Evolutionary conservation across 1,140 invertebrate genomes (phyloP), one percentile per base, ranked within the genome.

Genomic region (Drosophila equinoxialis): DNA sequence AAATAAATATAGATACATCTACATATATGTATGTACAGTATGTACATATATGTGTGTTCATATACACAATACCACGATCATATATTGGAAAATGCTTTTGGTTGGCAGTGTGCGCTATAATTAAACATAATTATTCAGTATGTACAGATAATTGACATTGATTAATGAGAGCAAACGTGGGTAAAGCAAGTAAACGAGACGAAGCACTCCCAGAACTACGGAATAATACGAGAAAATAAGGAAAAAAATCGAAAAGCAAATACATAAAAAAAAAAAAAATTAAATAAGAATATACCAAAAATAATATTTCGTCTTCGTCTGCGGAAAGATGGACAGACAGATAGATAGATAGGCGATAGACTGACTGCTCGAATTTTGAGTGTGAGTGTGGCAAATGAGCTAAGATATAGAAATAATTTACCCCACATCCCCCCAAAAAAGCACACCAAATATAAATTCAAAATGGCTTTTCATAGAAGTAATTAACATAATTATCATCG

Each of bases 131-230:
- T 90, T 89, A 90, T 90, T 90, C 82, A 90, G 83, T 89, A 85
- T 83, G 84, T 90, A 90, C 84, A 89, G 81, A 82, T 87, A 91
- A 91, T 91, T 91, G 89, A 91, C 89, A 91, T 91, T 91, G 89
- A 91, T 91, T 91, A 91, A 91, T 91, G 89, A 91, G 84, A 90
- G 89, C 81, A 89, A 73, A 81, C 66, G 66, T 35, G 48, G 13
- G 57, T 71, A 72, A 17, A n/a, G 42, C 48, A 17, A 61, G 14
- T 17, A 58, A 58, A 8, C 75, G 26, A 45, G 45, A 63, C 42
- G 23, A 55, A 60, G 35, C 26, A 51, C 14, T 39, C 59, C 30
- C 72, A 60, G 51, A 74, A 67, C 68, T 65, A 82, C 87, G 83
- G 86, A 76, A 87, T 82, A 85, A 76, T 78, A 86, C 75, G 23